A percentile compares a stretch with the other conserved stretches of the same genome.
phyloP scores from a whole-genome alignment of 2,113 vertebrate genomes.

The Alligator mississippiensis region DNA sequence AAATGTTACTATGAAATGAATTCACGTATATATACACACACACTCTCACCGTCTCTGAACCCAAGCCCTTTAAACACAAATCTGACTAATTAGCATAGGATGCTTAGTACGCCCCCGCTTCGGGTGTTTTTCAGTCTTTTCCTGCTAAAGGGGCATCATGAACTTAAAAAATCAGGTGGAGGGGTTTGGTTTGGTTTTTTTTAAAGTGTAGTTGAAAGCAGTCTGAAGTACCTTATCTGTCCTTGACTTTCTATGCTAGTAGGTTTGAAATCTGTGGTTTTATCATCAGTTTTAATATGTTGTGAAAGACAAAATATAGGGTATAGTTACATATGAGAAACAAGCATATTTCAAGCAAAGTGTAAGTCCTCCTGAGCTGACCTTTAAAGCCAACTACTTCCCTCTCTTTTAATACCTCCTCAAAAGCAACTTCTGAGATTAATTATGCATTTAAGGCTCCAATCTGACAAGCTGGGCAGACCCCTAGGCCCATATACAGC shows the following conservation, averaged over 20 bases:
- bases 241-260: neutral
- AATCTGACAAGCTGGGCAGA: neutral
- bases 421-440: neutral
- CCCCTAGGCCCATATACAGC: neutral
- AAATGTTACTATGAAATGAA: neutral
- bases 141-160: no score
- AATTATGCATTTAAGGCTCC: no score
- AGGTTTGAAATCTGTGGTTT: neutral
- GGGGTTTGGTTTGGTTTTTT: no score
- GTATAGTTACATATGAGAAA: no score
- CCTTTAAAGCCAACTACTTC: neutral
- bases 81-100: neutral
- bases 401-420: neutral
- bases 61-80: neutral
- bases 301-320: no score
- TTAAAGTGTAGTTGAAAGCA: neutral
- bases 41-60: neutral
- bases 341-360: no score
- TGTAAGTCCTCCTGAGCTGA: fast-evolving
- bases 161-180: neutral
- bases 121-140: no score
- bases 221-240: neutral
- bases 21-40: neutral
- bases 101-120: neutral
- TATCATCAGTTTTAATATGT: neutral